Conservation (phyloP, 2,888 invertebrate species). For the Choreutis nemorana region DNA sequence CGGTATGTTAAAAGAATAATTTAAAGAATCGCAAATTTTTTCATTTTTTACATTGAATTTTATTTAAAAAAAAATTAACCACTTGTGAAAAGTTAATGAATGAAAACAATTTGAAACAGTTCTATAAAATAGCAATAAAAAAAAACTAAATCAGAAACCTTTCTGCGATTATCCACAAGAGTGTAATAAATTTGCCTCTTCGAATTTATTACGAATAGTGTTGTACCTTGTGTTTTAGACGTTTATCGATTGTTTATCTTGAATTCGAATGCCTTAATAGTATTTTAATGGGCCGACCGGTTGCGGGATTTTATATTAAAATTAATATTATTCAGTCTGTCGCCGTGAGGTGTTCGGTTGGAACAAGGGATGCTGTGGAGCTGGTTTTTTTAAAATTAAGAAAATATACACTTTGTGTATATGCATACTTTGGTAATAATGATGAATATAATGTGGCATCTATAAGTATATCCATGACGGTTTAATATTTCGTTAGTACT, state of each 20-base stretch:
- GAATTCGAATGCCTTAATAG: conserved; percentile 54
- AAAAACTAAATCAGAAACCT: too few relatives aligned
- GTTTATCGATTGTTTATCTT: conserved; percentile 48
- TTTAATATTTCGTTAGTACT: too few relatives aligned
- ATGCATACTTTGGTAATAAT: too few relatives aligned
- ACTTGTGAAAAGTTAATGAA: too few relatives aligned
- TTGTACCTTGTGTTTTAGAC: conserved; percentile 27
- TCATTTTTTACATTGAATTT: neutral
- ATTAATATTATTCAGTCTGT: conserved; percentile 28
- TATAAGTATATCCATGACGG: too few relatives aligned
- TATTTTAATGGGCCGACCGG: conserved; percentile 48
- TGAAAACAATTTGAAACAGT: too few relatives aligned
- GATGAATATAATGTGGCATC: too few relatives aligned
- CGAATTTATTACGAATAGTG: conserved; percentile 41
- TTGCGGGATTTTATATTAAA: conserved; percentile 34
- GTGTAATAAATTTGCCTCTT: too few relatives aligned
- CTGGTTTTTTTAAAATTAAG: conserved; percentile 5
- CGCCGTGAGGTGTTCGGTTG: conserved; percentile 24
- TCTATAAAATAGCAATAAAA: too few relatives aligned
- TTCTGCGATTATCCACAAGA: too few relatives aligned
- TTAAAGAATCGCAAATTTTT: neutral
- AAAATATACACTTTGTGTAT: neutral
- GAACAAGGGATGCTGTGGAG: conserved; percentile 15
- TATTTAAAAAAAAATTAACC: neutral
- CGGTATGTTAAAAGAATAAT: too few relatives aligned